Evolutionary conservation across 2,797 vertebrate species (phyloP).

Genomic region (Tragopan temminckii): DNA sequence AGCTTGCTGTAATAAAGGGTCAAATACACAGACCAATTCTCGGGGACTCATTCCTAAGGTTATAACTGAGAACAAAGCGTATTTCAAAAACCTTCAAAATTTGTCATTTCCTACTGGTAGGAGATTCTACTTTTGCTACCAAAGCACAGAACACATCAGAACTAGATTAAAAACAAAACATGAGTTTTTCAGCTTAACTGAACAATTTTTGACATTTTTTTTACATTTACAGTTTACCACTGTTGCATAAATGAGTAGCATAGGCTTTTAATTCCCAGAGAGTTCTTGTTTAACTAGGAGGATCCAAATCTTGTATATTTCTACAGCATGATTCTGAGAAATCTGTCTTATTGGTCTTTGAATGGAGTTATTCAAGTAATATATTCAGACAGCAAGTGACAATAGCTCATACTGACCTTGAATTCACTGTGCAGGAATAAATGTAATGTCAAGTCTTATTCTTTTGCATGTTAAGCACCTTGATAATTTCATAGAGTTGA

Average conservation of each 20-base stretch:
- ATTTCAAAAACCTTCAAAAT: conserved; percentile 10
- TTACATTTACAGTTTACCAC: background rate
- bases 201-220: background rate
- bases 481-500: background rate
- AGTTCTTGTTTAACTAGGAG: background rate
- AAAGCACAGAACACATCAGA: background rate
- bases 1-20: background rate
- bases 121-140: background rate
- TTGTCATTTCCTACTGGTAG: background rate
- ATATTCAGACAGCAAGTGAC: background rate
- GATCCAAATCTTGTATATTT: background rate
- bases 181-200: background rate
- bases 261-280: background rate
- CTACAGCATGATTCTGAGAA: background rate
- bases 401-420: background rate
- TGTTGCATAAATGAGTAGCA: background rate
- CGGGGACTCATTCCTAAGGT: background rate
- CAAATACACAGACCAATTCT: background rate
- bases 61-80: background rate
- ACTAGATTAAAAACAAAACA: background rate
- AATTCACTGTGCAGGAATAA: background rate
- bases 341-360: background rate
- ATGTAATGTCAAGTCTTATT: background rate
- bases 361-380: background rate
- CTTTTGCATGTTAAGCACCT: background rate